phyloP scores from a whole-genome alignment of 2,113 vertebrate genomes.

The Prunella himalayana region DNA sequence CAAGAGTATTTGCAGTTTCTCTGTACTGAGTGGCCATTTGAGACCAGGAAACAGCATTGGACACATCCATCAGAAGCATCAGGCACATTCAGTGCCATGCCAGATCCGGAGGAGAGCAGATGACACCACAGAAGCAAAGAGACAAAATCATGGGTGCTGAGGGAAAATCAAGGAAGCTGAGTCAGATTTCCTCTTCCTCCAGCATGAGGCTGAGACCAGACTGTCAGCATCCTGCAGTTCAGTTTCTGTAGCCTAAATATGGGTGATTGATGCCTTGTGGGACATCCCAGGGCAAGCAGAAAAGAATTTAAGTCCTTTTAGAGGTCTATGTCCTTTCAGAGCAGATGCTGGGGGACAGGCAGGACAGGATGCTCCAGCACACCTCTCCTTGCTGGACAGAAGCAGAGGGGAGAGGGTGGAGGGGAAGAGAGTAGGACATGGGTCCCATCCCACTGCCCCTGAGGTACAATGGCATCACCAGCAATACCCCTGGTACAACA shows the following conservation, averaged over 20 bases:
- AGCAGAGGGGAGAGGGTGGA: neutral
- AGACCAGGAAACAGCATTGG: neutral
- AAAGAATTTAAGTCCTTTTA: neutral
- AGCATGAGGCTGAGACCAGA: neutral
- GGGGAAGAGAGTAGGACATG: fast-evolving
- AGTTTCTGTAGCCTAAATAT: neutral
- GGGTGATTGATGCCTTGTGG: neutral
- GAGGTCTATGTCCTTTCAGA: neutral
- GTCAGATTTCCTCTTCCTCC: conserved; percentile 42
- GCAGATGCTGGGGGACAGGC: neutral
- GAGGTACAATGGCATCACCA: neutral
- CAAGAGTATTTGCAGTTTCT: neutral
- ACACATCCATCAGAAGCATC: neutral
- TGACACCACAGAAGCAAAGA: neutral
- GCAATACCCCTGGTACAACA: neutral
- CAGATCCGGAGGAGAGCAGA: neutral
- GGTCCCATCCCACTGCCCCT: neutral
- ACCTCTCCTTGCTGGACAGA: neutral
- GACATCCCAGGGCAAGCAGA: neutral
- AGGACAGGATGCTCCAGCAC: neutral
- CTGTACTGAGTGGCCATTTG: neutral
- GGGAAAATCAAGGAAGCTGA: conserved; percentile 16
- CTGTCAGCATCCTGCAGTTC: neutral
- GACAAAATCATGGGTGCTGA: neutral
- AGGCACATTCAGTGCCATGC: neutral